Evolutionary conservation across 2,888 invertebrate genomes (phyloP).

Genomic region (Tethea ocularis): DNA sequence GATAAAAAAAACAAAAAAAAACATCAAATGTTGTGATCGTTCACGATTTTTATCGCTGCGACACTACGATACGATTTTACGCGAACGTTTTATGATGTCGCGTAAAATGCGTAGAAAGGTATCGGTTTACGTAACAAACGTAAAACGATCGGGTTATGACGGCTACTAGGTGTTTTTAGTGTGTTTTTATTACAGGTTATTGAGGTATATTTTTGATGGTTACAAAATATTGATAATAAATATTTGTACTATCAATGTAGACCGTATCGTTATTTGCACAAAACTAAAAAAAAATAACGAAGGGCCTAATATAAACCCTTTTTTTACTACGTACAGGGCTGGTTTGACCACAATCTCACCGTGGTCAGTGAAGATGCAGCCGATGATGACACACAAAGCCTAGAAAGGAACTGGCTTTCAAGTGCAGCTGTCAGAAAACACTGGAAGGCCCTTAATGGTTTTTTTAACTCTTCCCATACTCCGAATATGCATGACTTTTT

Average conservation of each 20-base stretch:
- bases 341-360: no score
- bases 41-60: conserved; percentile 8
- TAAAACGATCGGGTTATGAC: background rate
- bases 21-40: background rate
- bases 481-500: no score
- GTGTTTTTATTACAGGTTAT: background rate
- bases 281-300: no score
- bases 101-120: conserved; percentile 3
- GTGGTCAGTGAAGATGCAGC: no score
- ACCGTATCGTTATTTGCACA: no score
- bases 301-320: no score
- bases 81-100: background rate
- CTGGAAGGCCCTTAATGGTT: no score
- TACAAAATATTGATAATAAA: background rate
- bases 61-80: conserved; percentile 7
- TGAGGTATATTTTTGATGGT: background rate
- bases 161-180: background rate
- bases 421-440: no score
- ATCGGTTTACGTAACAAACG: background rate
- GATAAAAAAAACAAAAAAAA: background rate
- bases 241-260: background rate
- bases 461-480: no score
- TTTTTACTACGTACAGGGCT: no score
- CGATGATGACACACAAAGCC: no score
- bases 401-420: no score